Base-by-base conservation (phyloP, 2,113 vertebrate genomes). In the Drymodes brunneopygia region DNA sequence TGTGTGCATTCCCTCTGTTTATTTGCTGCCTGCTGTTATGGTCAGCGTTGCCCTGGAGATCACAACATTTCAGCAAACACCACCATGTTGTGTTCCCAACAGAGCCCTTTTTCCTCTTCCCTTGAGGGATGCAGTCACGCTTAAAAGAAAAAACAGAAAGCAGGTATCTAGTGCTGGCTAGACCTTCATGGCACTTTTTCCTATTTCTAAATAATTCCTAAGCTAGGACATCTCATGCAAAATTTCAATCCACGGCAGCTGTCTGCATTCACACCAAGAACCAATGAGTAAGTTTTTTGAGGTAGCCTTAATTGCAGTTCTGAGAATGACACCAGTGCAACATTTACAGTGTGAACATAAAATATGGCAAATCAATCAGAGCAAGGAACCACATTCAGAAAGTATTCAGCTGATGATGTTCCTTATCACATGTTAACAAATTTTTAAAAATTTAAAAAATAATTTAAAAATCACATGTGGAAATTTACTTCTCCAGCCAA, bases 361-460 rank as follows among this genome's bases (percentile, higher is more conserved):
- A 97, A 92, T 93, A 78, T 92, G 93, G 85, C 57, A 95, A 96
- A 90, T 97, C 93, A 90, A 88, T 95, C 94, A 95, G 89, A 73
- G 67, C 48, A 88, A 47, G 94, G 87, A 97, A 71, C 51, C 79
- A 86, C 70, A 67, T 42, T 94, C 29, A 58, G 89, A 97, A 97
- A 97, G 45, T 88, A 92, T 93, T 96, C 80, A 87, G 70, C 53
- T 94, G 94, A 73, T 93, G 71, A 87, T 95, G 53, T 82, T 91
- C 91, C 60, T 12, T 16, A 92, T 81, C 54, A 57, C 62, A 65
- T 25, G 31, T 89, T 57, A 29, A 80, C 81, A 95, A 86, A 50
- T 25, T 50, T 21, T 2, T 81, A 20, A 60, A 40, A 81, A 24
- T 38, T 38, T 38, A 16, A 88, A 51, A 92, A 86, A 40, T 22